Evolutionary conservation across 2,797 vertebrate species (phyloP), one percentile per base, ranked within the genome.

Genomic region (Brachyalestes nurse): DNA sequence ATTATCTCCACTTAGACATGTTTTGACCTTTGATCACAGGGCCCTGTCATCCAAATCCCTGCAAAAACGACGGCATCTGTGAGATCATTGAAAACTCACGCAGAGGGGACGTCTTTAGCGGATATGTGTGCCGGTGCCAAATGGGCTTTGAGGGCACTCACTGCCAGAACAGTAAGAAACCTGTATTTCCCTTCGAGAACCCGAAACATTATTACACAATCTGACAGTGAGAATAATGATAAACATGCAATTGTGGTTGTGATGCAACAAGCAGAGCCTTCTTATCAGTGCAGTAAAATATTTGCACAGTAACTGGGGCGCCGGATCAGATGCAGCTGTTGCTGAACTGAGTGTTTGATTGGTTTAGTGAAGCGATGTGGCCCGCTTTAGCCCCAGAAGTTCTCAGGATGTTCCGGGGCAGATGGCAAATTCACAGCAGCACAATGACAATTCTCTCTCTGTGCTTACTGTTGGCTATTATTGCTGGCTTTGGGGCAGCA

Each of bases 151-250:
- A 93, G 0, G 98, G 98, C 23, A 89, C 87, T 86, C 95, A 97
- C 90, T 99, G 98, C 90, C 96, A 99, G 89, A 95, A 89, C 83
- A 93, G 97, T 99, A 90, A 98, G 98, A 92, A 67, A 61, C 14
- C n/a, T 12, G 23, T 74, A 45, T 60, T 60, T 60, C 6, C 38
- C 21, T 16, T 19, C 40, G 23, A 28, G 58, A 57, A 82, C 12
- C 60, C 40, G 40, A 62, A 75, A 70, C 71, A 53, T 53, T 17
- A 28, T 34, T 25, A 21, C 47, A 10, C 81, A 40, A n/a, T 53
- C 71, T 55, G 65, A 19, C 25, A 17, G 21, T 77, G 80, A n/a
- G n/a, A n/a, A 82, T 82, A 74, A 64, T 19, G 14, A n/a, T 58
- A 71, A 14, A 19, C 49, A 5, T 58, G 4, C 40, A 10, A 38